Conservation (phyloP, 2,888 invertebrate genomes). For the Macaria liturata region DNA sequence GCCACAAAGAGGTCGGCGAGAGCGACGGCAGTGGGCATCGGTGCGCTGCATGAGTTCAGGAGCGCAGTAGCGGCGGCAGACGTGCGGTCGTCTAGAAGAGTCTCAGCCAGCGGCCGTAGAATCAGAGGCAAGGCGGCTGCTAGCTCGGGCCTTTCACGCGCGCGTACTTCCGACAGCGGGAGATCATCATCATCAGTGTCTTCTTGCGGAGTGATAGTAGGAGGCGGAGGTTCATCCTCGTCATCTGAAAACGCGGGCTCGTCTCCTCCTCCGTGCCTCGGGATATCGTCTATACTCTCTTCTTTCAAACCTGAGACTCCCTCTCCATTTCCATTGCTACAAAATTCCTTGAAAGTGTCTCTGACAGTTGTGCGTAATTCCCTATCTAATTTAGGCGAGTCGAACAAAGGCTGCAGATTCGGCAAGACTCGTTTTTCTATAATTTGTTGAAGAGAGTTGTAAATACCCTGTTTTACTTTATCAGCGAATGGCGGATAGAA, state of each 20-base stretch:
- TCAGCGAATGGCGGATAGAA: slow-evolving; percentile 92
- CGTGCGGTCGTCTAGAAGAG: slow-evolving; percentile 72
- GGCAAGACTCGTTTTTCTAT: slow-evolving; percentile 95
- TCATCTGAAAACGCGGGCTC: slow-evolving; percentile 94
- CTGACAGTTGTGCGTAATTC: slow-evolving; percentile 92
- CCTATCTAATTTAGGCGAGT: slow-evolving; percentile 93
- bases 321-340: slow-evolving; percentile 81
- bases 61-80: slow-evolving; percentile 65
- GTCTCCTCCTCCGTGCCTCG: slow-evolving; percentile 72
- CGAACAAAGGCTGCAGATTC: slow-evolving; percentile 93
- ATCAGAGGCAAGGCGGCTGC: slow-evolving; percentile 74
- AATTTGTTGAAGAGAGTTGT: slow-evolving; percentile 92
- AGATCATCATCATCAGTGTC: slow-evolving; percentile 90
- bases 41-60: slow-evolving; percentile 62
- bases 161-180: slow-evolving; percentile 89
- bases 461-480: slow-evolving; percentile 91
- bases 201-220: slow-evolving; percentile 58
- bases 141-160: slow-evolving; percentile 85
- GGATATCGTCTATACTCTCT: slow-evolving; percentile 69
- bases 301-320: slow-evolving; percentile 76
- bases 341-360: slow-evolving; percentile 96
- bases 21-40: slow-evolving; percentile 69
- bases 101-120: slow-evolving; percentile 71
- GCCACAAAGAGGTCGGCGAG: slow-evolving; percentile 74
- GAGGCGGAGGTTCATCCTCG: slow-evolving; percentile 86